These are phyloP conservation scores for Chionis minor DNA, from an alignment of 2,113 vertebrate species.

Conservation along the genomic window DNA sequence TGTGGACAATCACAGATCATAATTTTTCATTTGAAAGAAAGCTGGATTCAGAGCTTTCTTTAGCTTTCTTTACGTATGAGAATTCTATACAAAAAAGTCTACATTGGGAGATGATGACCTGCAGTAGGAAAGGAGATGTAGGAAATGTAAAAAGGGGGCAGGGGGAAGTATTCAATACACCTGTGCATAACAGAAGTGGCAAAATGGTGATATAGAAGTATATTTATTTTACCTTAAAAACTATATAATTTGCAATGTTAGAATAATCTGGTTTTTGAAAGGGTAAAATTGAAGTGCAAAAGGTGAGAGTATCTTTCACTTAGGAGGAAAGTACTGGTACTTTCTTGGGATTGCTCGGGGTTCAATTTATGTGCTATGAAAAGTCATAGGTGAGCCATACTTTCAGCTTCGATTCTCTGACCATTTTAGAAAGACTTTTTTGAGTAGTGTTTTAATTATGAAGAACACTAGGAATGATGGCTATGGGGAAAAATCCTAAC, in stretches of 20 bases:
- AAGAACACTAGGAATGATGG: background rate
- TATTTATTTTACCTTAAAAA: background rate
- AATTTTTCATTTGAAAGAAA: background rate
- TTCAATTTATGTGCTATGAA: background rate
- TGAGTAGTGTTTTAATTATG: background rate
- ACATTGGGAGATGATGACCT: background rate
- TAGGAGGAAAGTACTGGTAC: background rate
- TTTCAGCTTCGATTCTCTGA: background rate
- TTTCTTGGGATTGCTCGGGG: background rate
- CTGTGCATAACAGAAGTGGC: background rate
- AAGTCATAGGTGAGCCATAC: background rate
- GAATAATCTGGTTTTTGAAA: background rate
- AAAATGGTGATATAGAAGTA: background rate
- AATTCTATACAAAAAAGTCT: background rate
- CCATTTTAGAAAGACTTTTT: background rate
- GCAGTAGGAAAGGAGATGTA: background rate
- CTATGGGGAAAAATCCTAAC: background rate
- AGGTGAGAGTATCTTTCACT: background rate
- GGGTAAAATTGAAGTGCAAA: background rate
- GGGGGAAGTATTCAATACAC: background rate
- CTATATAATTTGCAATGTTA: background rate
- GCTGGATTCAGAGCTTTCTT: background rate
- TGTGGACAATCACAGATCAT: background rate
- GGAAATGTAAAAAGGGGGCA: background rate
- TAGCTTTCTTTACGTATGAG: background rate